Base-by-base conservation (phyloP, 2,888 invertebrate species). In the Octodonta nipae region DNA sequence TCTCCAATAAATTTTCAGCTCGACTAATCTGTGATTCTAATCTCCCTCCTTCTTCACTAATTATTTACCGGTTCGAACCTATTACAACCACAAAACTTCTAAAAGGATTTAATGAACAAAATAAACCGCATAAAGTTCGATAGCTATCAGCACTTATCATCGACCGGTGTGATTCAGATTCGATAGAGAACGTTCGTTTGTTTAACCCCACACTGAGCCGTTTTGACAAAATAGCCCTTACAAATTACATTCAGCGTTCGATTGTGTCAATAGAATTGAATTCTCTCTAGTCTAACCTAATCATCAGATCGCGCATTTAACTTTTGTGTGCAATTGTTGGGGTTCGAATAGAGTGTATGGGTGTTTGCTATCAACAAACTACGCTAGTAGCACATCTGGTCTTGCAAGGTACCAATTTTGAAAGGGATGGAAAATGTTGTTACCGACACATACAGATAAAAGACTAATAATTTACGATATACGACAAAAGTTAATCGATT, bases 371-470 rank as follows among this genome's bases (percentile, higher is more conserved):
- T 54, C 54, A 51, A 50, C 49, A n/a, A n/a, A n/a, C n/a, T n/a
- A n/a, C n/a, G n/a, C n/a, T n/a, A n/a, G 51, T 52, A 51, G 56
- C 58, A 59, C 59, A 59, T 58, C 59, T 59, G 59, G 55, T 56
- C n/a, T n/a, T n/a, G n/a, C n/a, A n/a, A n/a, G n/a, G n/a, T n/a
- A 50, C 51, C 49, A 50, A 50, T 36, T 36, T 34, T 28, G 25
- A 16, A 32, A 35, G 31, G n/a, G n/a, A n/a, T n/a, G n/a, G n/a
- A n/a, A n/a, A n/a, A n/a, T n/a, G n/a, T n/a, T n/a, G n/a, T n/a
- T n/a, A n/a, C n/a, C n/a, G n/a, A n/a, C n/a, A n/a, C n/a, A n/a
- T n/a, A n/a, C n/a, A n/a, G n/a, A n/a, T n/a, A n/a, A n/a, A n/a
- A n/a, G n/a, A n/a, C n/a, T n/a, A n/a, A n/a, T n/a, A n/a, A n/a